Base-by-base conservation (phyloP, 2,888 invertebrate species). In the Drosophila neonasuta region DNA sequence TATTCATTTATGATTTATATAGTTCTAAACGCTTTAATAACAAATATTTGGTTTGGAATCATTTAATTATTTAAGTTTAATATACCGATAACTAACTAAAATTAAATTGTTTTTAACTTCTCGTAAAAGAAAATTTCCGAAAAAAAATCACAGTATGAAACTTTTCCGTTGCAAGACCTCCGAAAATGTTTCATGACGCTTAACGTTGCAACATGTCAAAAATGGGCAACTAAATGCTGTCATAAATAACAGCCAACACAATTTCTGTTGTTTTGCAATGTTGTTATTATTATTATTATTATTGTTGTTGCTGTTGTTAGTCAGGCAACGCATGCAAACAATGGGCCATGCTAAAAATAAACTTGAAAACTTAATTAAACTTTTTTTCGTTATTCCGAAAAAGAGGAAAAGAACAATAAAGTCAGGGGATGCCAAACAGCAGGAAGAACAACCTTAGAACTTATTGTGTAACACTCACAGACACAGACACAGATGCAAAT, bases 291-390 rank as follows among this genome's bases (percentile, higher is more conserved):
- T 54, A 9, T 41, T 54, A 9, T 50, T 24, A 24, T 50, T 52
- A 7, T 13, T 50, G n/a, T 63, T 50, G n/a, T 48, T 65, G 11
- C 29, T 50, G 39, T 48, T 72, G 45, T 63, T 68, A 39, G 57
- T 45, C 56, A 39, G 62, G 62, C 80, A 65, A 65, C 63, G 68
- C 73, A 79, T 85, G 79, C 82, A 85, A 79, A 77, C 66, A 80
- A 80, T 74, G 65, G 39, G 70, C 62, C 54, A 57, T 50, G 61
- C 68, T 86, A 84, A 86, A 86, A 84, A 84, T 81, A 86, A 86
- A 79, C 73, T 82, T 65, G 77, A 72, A 81, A 81, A 86, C 85
- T 84, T 86, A 80, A 80, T 80, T 80, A 80, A 80, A 86, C 66
- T 83, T 81, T 80, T 68, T 34, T 34, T 36, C 5, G 39, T 61